phyloP scores from a whole-genome alignment of 2,888 invertebrate genomes.

The Ormyrus labotus region DNA sequence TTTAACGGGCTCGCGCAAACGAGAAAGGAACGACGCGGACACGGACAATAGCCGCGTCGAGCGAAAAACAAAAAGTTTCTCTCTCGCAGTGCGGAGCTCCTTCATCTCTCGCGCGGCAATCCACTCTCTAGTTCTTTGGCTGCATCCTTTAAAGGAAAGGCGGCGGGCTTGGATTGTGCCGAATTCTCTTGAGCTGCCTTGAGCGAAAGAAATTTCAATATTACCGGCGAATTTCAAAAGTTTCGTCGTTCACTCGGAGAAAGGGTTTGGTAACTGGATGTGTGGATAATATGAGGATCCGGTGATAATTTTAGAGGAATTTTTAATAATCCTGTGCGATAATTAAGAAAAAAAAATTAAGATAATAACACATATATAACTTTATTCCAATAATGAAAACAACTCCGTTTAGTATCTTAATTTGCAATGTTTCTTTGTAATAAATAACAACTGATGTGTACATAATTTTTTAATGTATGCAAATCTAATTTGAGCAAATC shows the following conservation, averaged over 20 bases:
- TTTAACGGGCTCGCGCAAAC: constrained; percentile 58
- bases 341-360: too few relatives aligned
- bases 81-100: constrained; percentile 41
- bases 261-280: constrained; percentile 4
- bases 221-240: constrained; percentile 76
- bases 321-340: too few relatives aligned
- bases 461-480: too few relatives aligned
- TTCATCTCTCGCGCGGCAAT: constrained; percentile 52
- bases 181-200: constrained; percentile 48
- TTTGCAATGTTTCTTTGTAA: too few relatives aligned
- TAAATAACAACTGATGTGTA: too few relatives aligned
- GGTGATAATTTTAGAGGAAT: too few relatives aligned
- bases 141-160: constrained; percentile 59
- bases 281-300: neutral
- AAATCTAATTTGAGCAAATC: too few relatives aligned
- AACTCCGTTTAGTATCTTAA: too few relatives aligned
- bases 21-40: constrained; percentile 58
- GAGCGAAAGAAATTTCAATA: constrained; percentile 74
- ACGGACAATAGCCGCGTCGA: constrained; percentile 70
- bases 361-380: too few relatives aligned
- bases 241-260: constrained; percentile 72
- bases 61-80: constrained; percentile 73
- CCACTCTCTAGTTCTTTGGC: constrained; percentile 55
- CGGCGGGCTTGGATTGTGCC: constrained; percentile 50
- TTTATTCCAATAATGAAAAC: too few relatives aligned